Conservation (phyloP, 2,888 invertebrate species). For the Thalpophila matura region DNA sequence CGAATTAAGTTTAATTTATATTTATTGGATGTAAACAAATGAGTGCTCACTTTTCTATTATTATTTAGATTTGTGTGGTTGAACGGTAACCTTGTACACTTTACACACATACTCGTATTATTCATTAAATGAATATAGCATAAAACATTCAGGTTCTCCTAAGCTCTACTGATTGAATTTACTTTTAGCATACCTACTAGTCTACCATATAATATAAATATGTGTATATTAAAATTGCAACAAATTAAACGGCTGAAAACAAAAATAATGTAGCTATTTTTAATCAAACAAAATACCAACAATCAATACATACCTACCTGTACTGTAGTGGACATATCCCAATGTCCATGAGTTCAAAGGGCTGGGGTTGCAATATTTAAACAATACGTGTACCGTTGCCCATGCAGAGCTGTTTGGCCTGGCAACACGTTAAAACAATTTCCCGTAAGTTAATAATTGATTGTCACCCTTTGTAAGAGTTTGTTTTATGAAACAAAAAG, state of each 20-base stretch:
- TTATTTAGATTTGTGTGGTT: too few relatives aligned
- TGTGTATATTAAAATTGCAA: too few relatives aligned
- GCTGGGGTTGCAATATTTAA: conserved; percentile 12
- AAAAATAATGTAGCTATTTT: too few relatives aligned
- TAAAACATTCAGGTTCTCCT: conserved; percentile 2
- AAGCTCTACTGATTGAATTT: conserved; percentile 17
- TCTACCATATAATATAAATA: too few relatives aligned
- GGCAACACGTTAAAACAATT: neutral
- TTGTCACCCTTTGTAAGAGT: conserved; percentile 10
- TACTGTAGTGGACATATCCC: neutral
- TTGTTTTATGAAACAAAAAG: conserved; percentile 15
- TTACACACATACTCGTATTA: conserved; percentile 35
- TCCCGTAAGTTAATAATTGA: conserved; percentile 8
- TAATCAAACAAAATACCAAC: neutral
- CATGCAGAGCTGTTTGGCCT: neutral
- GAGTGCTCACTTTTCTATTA: too few relatives aligned
- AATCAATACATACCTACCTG: neutral
- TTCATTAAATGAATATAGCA: conserved; percentile 29
- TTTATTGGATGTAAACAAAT: too few relatives aligned
- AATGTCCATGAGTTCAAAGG: neutral
- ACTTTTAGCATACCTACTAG: too few relatives aligned
- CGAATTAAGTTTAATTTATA: too few relatives aligned
- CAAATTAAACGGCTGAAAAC: too few relatives aligned
- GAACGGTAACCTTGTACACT: conserved; percentile 18
- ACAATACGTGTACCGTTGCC: neutral